Evolutionary conservation across 2,888 invertebrate species (phyloP).

Genomic region (Matsumyia berberina): DNA sequence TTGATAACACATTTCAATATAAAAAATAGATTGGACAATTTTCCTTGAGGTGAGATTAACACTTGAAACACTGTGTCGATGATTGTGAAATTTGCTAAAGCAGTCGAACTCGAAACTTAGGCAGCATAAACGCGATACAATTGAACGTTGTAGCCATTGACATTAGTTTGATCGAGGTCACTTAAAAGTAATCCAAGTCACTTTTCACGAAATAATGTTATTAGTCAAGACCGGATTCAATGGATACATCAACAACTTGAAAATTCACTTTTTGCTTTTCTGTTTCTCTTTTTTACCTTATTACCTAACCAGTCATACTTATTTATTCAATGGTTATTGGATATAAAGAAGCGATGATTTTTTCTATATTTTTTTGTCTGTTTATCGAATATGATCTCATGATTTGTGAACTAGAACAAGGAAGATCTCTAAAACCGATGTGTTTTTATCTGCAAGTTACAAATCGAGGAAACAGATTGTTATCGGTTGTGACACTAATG

Average conservation of each 20-base stretch:
- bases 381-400: too few relatives aligned
- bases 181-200: background rate
- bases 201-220: background rate
- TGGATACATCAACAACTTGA: background rate
- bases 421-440: too few relatives aligned
- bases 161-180: background rate
- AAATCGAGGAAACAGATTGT: too few relatives aligned
- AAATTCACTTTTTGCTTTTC: background rate
- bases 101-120: background rate
- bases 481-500: too few relatives aligned
- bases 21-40: background rate
- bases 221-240: background rate
- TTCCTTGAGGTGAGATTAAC: constrained; percentile 4
- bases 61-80: background rate
- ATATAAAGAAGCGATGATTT: too few relatives aligned
- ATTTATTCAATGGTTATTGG: background rate
- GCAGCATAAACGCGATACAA: background rate
- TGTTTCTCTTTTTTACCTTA: background rate
- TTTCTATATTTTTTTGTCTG: too few relatives aligned
- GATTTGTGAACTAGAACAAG: too few relatives aligned
- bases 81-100: background rate
- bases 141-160: background rate
- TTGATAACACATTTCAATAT: background rate
- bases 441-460: too few relatives aligned
- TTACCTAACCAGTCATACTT: background rate